A percentile compares a stretch with the other conserved stretches of the same genome.
Conservation (phyloP, 2,113 vertebrate species). For the Nycticebus coucang region DNA sequence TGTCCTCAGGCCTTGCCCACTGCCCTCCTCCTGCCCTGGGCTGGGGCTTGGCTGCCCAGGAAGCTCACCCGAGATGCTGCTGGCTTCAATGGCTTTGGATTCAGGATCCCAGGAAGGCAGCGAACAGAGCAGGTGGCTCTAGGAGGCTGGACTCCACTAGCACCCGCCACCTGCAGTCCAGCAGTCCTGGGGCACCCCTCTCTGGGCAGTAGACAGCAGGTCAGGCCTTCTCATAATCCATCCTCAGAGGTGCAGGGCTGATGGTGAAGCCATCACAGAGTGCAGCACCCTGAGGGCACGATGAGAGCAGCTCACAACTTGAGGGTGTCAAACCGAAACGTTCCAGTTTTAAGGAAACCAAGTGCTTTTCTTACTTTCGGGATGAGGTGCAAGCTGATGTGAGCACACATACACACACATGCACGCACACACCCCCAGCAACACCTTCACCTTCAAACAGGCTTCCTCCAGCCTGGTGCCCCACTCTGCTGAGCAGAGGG, state of each 20-base stretch:
- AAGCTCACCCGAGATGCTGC: background rate
- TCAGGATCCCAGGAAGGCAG: background rate
- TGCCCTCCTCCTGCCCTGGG: too few relatives aligned
- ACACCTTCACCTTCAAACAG: background rate
- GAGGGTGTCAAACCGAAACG: background rate
- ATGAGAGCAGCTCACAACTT: background rate
- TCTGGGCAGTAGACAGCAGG: background rate
- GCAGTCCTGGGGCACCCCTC: background rate
- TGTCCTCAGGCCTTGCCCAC: too few relatives aligned
- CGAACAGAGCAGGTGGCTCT: fast-evolving
- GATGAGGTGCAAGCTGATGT: fast-evolving
- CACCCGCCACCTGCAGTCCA: fast-evolving
- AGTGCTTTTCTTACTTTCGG: background rate
- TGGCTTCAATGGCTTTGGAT: background rate
- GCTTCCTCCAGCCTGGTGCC: constrained; percentile 2
- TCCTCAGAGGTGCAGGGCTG: fast-evolving
- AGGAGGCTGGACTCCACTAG: background rate
- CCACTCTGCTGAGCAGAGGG: background rate
- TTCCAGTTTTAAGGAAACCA: background rate
- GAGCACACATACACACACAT: fast-evolving
- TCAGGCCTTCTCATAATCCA: background rate
- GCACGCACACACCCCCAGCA: background rate
- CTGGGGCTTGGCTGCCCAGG: background rate
- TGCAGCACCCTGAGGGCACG: fast-evolving
- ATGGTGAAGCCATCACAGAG: fast-evolving